phyloP scores from a whole-genome alignment of 2,797 vertebrate genomes.

The Chaetodon trifasciatus region DNA sequence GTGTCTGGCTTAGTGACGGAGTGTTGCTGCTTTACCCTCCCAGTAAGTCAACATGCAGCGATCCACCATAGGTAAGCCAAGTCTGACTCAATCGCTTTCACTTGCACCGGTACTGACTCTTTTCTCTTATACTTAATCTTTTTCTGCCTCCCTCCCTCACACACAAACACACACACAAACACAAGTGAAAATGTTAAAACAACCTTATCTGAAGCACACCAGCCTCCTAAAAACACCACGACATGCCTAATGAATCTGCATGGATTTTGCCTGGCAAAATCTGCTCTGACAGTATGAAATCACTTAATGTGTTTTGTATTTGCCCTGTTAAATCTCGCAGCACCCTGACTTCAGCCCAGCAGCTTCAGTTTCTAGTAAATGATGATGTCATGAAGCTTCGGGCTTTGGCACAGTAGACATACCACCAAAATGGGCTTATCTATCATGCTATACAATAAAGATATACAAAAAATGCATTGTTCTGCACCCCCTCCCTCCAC shows the following conservation, averaged over 20 bases:
- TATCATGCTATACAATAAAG: conserved; percentile 44
- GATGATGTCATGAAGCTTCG: conserved; percentile 64
- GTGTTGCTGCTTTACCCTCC: conserved; percentile 50
- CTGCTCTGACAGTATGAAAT: conserved; percentile 53
- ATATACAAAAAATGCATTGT: conserved; percentile 33
- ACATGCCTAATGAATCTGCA: conserved; percentile 71
- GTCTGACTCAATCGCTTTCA: conserved; percentile 66
- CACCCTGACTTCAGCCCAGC: conserved; percentile 40
- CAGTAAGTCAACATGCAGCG: conserved; percentile 57
- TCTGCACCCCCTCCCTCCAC: conserved; percentile 18
- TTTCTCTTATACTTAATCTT: conserved; percentile 59
- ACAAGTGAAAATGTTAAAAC: conserved; percentile 30
- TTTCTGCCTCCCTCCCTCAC: not conserved
- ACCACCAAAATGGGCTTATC: conserved; percentile 53
- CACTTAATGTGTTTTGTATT: conserved; percentile 61
- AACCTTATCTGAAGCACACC: conserved; percentile 62
- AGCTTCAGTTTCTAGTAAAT: conserved; percentile 48
- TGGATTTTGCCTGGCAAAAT: conserved; percentile 42
- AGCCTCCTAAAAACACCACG: conserved; percentile 63
- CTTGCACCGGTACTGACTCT: conserved; percentile 44
- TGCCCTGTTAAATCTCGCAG: conserved; percentile 43
- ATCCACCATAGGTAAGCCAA: conserved; percentile 68
- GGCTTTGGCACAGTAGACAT: conserved; percentile 45
- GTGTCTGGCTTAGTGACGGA: conserved; percentile 58
- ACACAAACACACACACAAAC: conserved; percentile 8